phyloP scores from a whole-genome alignment of 2,113 vertebrate genomes.

The Myrmophylax atrothorax region DNA sequence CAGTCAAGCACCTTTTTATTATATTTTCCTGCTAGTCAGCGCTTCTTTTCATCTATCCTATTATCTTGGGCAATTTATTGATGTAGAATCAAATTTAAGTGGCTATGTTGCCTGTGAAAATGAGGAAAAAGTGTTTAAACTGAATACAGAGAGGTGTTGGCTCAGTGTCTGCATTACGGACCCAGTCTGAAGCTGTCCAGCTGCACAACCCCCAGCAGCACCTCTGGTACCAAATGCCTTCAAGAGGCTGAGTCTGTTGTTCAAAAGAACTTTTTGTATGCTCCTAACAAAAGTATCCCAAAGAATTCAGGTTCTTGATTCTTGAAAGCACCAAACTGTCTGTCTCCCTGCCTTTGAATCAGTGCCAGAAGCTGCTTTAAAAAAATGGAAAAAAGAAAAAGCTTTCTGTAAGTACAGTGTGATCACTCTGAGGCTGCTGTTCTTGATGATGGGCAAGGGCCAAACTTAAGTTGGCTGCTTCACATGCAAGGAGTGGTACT shows the following conservation, averaged over 20 bases:
- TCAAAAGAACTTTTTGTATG: neutral
- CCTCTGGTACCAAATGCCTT: neutral
- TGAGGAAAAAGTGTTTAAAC: neutral
- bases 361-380: neutral
- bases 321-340: neutral
- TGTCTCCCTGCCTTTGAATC: neutral
- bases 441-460: neutral
- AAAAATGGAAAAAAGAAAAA: neutral
- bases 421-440: neutral
- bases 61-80: slow-evolving; percentile 38
- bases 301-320: neutral
- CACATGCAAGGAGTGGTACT: neutral
- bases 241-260: neutral
- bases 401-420: neutral
- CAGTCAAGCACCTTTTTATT: slow-evolving; percentile 66
- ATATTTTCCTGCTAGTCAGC: slow-evolving; percentile 45
- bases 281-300: neutral
- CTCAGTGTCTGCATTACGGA: neutral
- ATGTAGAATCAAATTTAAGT: slow-evolving; percentile 35
- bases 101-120: slow-evolving; percentile 23
- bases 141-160: neutral
- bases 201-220: neutral
- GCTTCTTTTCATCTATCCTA: slow-evolving; percentile 42
- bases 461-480: neutral
- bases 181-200: neutral